phyloP scores from a whole-genome alignment of 2,888 invertebrate genomes.

The Perithous albicinctus region DNA sequence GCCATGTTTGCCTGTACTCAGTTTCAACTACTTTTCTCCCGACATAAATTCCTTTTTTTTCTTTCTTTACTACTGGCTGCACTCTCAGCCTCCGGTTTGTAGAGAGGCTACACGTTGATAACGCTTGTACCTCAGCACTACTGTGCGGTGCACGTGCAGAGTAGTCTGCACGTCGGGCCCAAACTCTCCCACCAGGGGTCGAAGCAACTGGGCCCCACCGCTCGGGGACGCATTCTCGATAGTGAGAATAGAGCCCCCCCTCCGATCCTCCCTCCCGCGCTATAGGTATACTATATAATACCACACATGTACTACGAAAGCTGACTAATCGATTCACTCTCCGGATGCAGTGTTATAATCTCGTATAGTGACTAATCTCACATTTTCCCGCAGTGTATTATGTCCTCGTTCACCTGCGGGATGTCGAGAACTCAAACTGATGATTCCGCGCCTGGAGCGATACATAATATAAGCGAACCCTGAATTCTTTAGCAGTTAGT shows the following conservation, averaged over 20 bases:
- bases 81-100: slow-evolving; percentile 17
- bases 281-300: no score
- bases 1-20: slow-evolving; percentile 48
- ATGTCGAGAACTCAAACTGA: not conserved
- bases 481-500: slow-evolving; percentile 73
- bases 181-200: slow-evolving; percentile 39
- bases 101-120: slow-evolving; percentile 33
- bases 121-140: slow-evolving; percentile 35
- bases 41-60: not conserved
- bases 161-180: slow-evolving; percentile 7
- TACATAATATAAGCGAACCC: slow-evolving; percentile 21
- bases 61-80: slow-evolving; percentile 21
- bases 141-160: slow-evolving; percentile 38
- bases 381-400: slow-evolving; percentile 54
- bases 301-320: slow-evolving; percentile 48
- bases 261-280: no score
- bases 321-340: slow-evolving; percentile 76
- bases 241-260: no score
- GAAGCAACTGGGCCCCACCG: slow-evolving; percentile 24
- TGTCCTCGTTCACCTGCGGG: slow-evolving; percentile 65
- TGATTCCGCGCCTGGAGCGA: not conserved
- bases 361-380: slow-evolving; percentile 76
- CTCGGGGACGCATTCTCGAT: slow-evolving; percentile 47
- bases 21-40: slow-evolving; percentile 35
- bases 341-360: slow-evolving; percentile 67